phyloP scores from a whole-genome alignment of 1,140 invertebrate genomes.

The Hylaeus anthracinus region DNA sequence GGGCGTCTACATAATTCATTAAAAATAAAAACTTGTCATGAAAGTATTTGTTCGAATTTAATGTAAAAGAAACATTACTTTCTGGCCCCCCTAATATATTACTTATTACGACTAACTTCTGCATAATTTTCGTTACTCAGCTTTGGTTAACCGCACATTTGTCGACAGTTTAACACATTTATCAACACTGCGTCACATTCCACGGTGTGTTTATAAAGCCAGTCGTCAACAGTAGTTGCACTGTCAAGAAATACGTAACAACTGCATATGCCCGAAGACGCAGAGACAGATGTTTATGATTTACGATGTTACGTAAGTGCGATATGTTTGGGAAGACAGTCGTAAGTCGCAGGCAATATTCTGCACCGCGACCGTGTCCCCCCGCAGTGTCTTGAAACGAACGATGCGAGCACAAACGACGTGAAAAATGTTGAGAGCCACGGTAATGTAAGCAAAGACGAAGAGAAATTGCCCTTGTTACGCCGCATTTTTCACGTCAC shows the following conservation, averaged over 20 bases:
- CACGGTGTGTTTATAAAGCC: not conserved
- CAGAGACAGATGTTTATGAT: conserved; percentile 18
- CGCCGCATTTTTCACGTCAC: conserved; percentile 18
- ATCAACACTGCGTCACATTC: not conserved
- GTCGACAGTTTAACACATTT: too few species aligned
- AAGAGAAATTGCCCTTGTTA: conserved; percentile 41
- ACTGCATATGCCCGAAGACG: not conserved
- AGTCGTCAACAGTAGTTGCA: not conserved
- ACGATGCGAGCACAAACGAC: not conserved
- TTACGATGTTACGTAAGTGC: conserved; percentile 29
- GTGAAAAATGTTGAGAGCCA: not conserved
- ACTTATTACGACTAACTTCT: too few species aligned
- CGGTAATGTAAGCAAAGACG: conserved; percentile 1
- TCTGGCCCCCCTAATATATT: too few species aligned
- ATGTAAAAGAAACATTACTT: too few species aligned
- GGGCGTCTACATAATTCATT: too few species aligned
- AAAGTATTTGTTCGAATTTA: too few species aligned
- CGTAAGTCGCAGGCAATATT: conserved; percentile 14
- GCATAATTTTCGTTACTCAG: too few species aligned
- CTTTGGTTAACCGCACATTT: too few species aligned
- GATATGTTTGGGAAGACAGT: conserved; percentile 4
- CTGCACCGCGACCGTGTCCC: not conserved
- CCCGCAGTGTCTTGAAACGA: too few species aligned
- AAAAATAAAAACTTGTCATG: too few species aligned
- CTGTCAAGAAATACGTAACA: not conserved